Base-by-base conservation (phyloP, 1,140 invertebrate genomes). In the Dendroctonus ponderosae region DNA sequence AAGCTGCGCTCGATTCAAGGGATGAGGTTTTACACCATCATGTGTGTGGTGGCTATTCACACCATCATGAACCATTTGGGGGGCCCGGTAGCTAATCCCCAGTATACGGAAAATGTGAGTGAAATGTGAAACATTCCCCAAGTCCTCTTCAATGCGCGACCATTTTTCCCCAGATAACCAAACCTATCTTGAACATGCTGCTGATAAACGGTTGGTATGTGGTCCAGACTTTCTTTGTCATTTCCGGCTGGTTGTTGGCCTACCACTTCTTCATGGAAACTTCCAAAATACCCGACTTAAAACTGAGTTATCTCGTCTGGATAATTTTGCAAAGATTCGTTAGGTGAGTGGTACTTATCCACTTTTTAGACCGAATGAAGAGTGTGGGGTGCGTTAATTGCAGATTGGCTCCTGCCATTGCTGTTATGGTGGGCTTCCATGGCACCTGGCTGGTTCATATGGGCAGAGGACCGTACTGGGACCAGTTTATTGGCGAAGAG, bases 401-500 rank as follows among this genome's bases (percentile, higher is more conserved):
- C 57, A 75, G 74, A 57, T 66, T 76, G 44, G 68, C 66, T 15
- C 75, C 75, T 7, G 57, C 68, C 6, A 53, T 72, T 15, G 69
- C 67, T 9, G 46, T 74, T 11, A 64, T 75, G 12, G 56, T 75
- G 6, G 72, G 67, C 7, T 61, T 73, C 49, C 68, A 75, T 51
- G 57, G 68, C 44, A 70, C 75, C 0, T 69, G 71, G 61, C 58
- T 76, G 12, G 61, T 72, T 41, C 67, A 74, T 52, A 26, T 68
- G 7, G 66, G 67, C 12, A 51, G 51, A 51, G 75, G 75, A 26
- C 75, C 75, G 11, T 69, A 74, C 12, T 77, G 75, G 75, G 71
- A 76, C 48, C 42, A 66, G 43, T 66, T 74, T 14, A 57, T 76
- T n/a, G 72, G 64, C 12, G 54, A 71, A 42, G 74, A 76, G 56